phyloP scores from a whole-genome alignment of 2,797 vertebrate species.

The Lepilemur septentrionalis region DNA sequence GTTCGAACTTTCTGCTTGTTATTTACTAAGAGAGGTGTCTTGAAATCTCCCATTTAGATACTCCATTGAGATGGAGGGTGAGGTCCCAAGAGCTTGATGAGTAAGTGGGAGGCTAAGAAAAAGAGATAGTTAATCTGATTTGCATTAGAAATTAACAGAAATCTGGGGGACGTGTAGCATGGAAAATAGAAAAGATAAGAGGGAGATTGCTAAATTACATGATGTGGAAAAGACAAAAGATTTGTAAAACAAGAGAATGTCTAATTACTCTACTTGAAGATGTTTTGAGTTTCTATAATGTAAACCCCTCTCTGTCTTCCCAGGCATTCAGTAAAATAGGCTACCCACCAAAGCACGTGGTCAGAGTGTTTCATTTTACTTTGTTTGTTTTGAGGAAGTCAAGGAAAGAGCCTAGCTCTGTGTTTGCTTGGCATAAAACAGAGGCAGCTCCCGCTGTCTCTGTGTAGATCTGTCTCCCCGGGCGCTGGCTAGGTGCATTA shows the following conservation, averaged over 20 bases:
- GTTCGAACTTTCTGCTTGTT: background rate
- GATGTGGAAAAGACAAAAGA: background rate
- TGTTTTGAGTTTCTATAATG: background rate
- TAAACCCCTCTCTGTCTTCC: background rate
- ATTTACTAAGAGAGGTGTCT: background rate
- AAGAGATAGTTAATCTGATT: background rate
- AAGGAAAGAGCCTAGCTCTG: background rate
- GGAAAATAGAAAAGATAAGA: background rate
- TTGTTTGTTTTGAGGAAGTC: background rate
- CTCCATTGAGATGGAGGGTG: background rate
- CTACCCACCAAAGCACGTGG: background rate
- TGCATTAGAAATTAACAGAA: constrained; percentile 2
- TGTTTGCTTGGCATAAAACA: background rate
- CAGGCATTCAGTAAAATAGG: background rate
- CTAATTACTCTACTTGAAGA: background rate
- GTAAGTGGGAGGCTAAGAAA: background rate
- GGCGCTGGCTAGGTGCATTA: background rate
- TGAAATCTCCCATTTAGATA: background rate
- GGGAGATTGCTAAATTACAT: background rate
- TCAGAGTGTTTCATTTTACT: background rate
- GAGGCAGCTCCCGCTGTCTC: background rate
- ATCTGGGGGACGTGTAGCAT: background rate
- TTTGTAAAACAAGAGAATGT: background rate
- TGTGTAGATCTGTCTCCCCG: background rate
- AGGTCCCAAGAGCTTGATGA: background rate